Evolutionary conservation across 2,888 invertebrate genomes (phyloP).

Genomic region (Drosophila atripex): DNA sequence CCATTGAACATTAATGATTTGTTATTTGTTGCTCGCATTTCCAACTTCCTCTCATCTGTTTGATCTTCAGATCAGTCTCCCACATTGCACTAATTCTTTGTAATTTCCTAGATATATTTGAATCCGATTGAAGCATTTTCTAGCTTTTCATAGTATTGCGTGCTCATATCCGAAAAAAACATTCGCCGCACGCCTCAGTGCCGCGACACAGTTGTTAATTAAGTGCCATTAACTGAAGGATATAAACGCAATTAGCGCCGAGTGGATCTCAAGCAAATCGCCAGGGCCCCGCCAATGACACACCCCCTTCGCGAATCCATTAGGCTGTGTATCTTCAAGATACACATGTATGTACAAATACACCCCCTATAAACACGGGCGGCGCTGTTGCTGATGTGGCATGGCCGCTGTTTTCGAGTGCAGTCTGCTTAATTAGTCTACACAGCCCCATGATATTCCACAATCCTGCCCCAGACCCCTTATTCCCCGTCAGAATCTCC

Average conservation of each 20-base stretch:
- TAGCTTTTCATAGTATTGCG: neutral
- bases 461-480: neutral
- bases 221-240: constrained; percentile 82
- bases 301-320: constrained; percentile 7
- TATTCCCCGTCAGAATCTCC: neutral
- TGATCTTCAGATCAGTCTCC: constrained; percentile 4
- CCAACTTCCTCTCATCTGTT: neutral
- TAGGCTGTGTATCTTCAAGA: constrained; percentile 5
- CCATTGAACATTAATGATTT: neutral
- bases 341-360: constrained; percentile 8
- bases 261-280: constrained; percentile 76
- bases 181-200: constrained; percentile 62
- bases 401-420: constrained; percentile 75
- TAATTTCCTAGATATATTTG: constrained; percentile 4
- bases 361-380: constrained; percentile 42
- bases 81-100: neutral
- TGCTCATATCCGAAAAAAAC: constrained; percentile 33
- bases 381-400: constrained; percentile 79
- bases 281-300: constrained; percentile 28
- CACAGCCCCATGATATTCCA: constrained; percentile 21
- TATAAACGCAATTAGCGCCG: constrained; percentile 83
- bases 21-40: neutral
- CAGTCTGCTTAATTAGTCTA: constrained; percentile 79
- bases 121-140: constrained; percentile 12
- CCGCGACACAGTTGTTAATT: constrained; percentile 75